Conservation (phyloP, 2,797 vertebrate genomes). For the Sphenopsis melanotis region DNA sequence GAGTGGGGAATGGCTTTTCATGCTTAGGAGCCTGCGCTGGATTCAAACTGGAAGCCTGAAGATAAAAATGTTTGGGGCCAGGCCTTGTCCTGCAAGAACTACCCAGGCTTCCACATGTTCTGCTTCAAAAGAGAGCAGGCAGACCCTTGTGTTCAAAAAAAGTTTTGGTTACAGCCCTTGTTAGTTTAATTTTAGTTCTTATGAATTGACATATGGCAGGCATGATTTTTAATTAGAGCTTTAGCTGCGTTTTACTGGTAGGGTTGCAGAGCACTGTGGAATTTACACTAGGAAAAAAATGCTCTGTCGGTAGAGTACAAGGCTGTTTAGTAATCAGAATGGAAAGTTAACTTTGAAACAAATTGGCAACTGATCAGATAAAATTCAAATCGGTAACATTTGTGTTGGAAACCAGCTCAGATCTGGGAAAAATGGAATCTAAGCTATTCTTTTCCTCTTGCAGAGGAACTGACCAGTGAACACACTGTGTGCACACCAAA, state of each 20-base stretch:
- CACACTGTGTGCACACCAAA: background rate
- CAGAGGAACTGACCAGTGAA: constrained; percentile 36
- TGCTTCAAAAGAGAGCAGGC: constrained; percentile 8
- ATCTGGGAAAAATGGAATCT: constrained; percentile 64
- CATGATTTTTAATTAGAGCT: constrained; percentile 68
- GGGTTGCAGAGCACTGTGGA: constrained; percentile 59
- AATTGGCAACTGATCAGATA: constrained; percentile 70
- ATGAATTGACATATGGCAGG: constrained; percentile 66
- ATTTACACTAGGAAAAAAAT: constrained; percentile 66
- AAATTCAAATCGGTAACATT: constrained; percentile 69
- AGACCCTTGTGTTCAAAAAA: constrained; percentile 31
- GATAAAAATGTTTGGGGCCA: background rate
- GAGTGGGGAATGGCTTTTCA: background rate
- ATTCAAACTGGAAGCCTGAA: background rate
- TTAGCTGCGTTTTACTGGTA: constrained; percentile 61
- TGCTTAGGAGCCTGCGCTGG: background rate
- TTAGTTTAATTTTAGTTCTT: constrained; percentile 66
- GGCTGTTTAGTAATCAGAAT: constrained; percentile 68
- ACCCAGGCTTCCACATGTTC: background rate
- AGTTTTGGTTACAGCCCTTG: constrained; percentile 49
- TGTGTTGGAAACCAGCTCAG: constrained; percentile 64
- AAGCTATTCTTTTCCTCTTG: constrained; percentile 55
- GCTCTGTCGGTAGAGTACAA: constrained; percentile 52
- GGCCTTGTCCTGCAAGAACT: background rate
- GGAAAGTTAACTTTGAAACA: constrained; percentile 69